phyloP scores from a whole-genome alignment of 2,888 invertebrate species.

The Endotricha flammealis region DNA sequence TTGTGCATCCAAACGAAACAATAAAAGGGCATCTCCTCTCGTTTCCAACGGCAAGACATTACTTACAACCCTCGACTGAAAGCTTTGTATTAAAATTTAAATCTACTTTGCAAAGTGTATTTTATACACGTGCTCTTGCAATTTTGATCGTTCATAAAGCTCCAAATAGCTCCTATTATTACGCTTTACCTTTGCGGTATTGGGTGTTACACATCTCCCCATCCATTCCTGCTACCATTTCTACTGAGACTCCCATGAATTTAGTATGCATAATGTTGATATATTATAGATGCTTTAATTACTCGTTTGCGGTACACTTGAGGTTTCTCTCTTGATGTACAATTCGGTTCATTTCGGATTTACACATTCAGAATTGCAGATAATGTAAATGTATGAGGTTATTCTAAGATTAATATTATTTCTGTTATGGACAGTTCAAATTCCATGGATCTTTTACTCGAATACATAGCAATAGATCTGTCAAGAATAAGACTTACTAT shows the following conservation, averaged over 20 bases:
- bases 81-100: conserved; percentile 78
- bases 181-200: conserved; percentile 71
- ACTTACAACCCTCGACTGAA: conserved; percentile 73
- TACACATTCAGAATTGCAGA: conserved; percentile 10
- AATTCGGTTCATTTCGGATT: conserved; percentile 32
- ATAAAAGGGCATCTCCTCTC: conserved; percentile 44
- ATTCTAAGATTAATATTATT: too few relatives aligned
- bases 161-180: conserved; percentile 72
- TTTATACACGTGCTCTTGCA: conserved; percentile 77
- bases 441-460: too few relatives aligned
- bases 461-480: too few relatives aligned
- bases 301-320: conserved; percentile 64
- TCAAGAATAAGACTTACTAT: too few relatives aligned
- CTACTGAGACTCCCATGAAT: conserved; percentile 63
- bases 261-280: conserved; percentile 70
- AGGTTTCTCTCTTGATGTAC: conserved; percentile 50
- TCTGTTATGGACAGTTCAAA: too few relatives aligned
- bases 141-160: conserved; percentile 78
- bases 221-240: conserved; percentile 55
- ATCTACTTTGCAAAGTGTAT: conserved; percentile 78
- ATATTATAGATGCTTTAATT: conserved; percentile 73
- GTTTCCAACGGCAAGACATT: conserved; percentile 68
- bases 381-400: conserved; percentile 2
- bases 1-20: neutral
- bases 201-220: conserved; percentile 67